phyloP scores from a whole-genome alignment of 1,140 invertebrate species.

The Heliothis virescens region DNA sequence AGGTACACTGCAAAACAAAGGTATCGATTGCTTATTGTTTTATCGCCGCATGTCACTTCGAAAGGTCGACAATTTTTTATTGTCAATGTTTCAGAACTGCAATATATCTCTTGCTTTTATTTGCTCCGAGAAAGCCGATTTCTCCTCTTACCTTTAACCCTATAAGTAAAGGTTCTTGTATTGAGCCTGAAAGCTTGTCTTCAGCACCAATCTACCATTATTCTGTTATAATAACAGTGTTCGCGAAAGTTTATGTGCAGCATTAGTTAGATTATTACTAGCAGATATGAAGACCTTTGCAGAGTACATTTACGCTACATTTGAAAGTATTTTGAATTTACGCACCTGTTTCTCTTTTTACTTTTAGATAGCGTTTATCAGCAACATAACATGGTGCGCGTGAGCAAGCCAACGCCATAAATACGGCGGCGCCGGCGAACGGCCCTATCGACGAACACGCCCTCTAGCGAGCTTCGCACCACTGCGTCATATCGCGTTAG shows the following conservation, averaged over 20 bases:
- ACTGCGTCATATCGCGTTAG: conserved; percentile 39
- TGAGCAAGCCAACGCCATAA: conserved; percentile 65
- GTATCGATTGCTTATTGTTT: conserved; percentile 48
- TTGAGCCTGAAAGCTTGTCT: conserved; percentile 25
- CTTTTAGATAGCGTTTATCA: conserved; percentile 47
- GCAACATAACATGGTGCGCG: conserved; percentile 64
- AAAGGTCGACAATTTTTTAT: conserved; percentile 51
- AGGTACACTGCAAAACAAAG: conserved; percentile 1
- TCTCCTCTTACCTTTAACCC: conserved; percentile 42
- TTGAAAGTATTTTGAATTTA: conserved; percentile 27
- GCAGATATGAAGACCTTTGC: background rate
- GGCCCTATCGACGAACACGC: conserved; percentile 60
- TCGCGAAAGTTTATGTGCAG: conserved; percentile 17
- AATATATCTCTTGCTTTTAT: conserved; percentile 46
- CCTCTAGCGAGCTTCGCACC: conserved; percentile 44
- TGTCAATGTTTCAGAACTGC: conserved; percentile 40
- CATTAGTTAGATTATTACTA: background rate
- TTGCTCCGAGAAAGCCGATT: conserved; percentile 37
- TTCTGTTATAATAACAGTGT: conserved; percentile 21
- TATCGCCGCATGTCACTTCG: conserved; percentile 34
- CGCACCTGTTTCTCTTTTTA: conserved; percentile 41
- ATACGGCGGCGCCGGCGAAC: conserved; percentile 61
- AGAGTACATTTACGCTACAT: conserved; percentile 10
- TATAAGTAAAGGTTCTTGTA: conserved; percentile 31
- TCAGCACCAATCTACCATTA: conserved; percentile 23